Conservation (phyloP, 2,113 vertebrate species). For the Abramis brama region DNA sequence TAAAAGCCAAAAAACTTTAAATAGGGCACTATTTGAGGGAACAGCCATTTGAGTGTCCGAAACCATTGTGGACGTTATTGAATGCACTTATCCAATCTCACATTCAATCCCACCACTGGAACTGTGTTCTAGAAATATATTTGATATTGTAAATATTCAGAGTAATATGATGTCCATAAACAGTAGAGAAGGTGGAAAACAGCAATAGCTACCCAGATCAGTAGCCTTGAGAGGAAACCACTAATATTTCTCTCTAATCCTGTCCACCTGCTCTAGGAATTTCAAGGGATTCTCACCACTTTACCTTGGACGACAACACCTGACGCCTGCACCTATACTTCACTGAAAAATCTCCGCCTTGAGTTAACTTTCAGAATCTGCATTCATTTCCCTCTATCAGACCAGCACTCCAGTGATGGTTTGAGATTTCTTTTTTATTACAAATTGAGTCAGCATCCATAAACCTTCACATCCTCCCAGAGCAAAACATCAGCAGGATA, state of each 20-base stretch:
- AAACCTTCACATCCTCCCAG: constrained; percentile 63
- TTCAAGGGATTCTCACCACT: background rate
- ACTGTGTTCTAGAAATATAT: too few relatives aligned
- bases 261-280: background rate
- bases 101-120: too few relatives aligned
- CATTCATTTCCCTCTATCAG: constrained; percentile 19
- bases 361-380: background rate
- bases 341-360: background rate
- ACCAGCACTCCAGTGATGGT: constrained; percentile 49
- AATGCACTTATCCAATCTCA: too few relatives aligned
- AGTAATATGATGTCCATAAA: background rate
- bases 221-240: constrained; percentile 43
- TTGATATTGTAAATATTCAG: too few relatives aligned
- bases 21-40: too few relatives aligned
- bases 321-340: background rate
- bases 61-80: too few relatives aligned
- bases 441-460: constrained; percentile 58
- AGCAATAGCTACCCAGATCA: constrained; percentile 49
- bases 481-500: constrained; percentile 56
- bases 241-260: constrained; percentile 18
- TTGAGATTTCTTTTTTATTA: constrained; percentile 59
- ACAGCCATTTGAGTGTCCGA: too few relatives aligned
- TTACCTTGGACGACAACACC: background rate
- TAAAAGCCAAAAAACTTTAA: too few relatives aligned
- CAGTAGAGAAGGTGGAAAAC: background rate